A percentile compares a stretch with the other conserved stretches of the same genome.
phyloP scores from a whole-genome alignment of 1,140 invertebrate genomes.

The Asobara japonica region DNA sequence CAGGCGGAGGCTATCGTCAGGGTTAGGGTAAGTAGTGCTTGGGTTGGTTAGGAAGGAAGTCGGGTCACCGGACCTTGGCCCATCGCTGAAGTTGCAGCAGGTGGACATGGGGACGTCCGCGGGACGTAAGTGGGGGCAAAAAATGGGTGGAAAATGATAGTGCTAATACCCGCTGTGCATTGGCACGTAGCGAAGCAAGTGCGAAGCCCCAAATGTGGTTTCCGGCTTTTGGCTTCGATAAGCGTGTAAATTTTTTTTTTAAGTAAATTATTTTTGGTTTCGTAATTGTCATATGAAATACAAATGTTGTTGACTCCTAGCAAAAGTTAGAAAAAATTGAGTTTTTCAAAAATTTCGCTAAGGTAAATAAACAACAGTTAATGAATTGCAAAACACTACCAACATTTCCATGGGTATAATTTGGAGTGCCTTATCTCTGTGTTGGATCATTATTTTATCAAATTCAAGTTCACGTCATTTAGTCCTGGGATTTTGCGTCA shows the following conservation, averaged over 20 bases:
- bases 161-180: background rate
- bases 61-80: constrained; percentile 55
- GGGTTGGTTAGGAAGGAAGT: constrained; percentile 48
- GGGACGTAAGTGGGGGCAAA: background rate
- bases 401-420: too few species aligned
- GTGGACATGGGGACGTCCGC: constrained; percentile 25
- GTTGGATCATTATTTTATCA: too few species aligned
- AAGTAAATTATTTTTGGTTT: background rate
- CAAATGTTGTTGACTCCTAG: too few species aligned
- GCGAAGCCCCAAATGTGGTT: constrained; percentile 1
- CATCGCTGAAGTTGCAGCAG: constrained; percentile 43
- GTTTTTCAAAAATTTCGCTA: too few species aligned
- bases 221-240: constrained; percentile 8
- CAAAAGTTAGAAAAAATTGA: too few species aligned
- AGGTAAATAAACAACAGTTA: too few species aligned
- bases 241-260: background rate
- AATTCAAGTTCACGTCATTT: background rate
- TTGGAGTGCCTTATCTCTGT: background rate
- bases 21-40: background rate
- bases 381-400: too few species aligned
- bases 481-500: background rate
- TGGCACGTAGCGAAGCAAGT: background rate
- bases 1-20: background rate
- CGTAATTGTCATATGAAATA: background rate
- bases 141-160: background rate